Evolutionary conservation across 2,888 invertebrate genomes (phyloP), one percentile per base, ranked within the genome.

Genomic region (Drosophila diplacantha): DNA sequence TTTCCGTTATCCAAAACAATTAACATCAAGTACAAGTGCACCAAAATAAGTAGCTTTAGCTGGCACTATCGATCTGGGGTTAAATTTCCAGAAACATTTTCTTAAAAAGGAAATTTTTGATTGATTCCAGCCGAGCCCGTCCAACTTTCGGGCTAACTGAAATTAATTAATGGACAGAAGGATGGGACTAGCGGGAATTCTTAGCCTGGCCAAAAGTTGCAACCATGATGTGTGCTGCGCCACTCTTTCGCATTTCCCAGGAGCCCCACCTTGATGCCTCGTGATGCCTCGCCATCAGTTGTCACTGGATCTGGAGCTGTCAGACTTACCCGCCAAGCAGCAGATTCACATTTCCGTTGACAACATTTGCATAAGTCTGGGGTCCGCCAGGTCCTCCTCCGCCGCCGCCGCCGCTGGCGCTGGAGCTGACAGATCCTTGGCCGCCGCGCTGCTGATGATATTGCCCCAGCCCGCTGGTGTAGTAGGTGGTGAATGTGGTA

Each of bases 301-400:
- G 29, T 54, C 54, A 24, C n/a, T 37, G 29, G 37, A 14, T 16
- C 41, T 11, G 16, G 11, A 38, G 22, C 55, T 54, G 52, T 26
- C 44, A 59, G 58, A 85, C 93, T 90, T 88, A 94, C 94, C 94
- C 94, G 89, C 94, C 93, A 75, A 95, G 91, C 78, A 94, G 90
- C 74, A 94, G 90, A 88, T 94, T 94, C 84, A 92, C 91, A 81
- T 91, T 91, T 76, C 92, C 92, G 85, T 92, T 86, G 75, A 85
- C 86, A 69, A 83, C 81, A 71, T 86, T 79, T 20, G 85, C 75
- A 72, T 85, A 85, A 29, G 76, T 71, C 54, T 83, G 73, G 34
- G 75, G 71, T 43, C 83, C 75, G 43, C 73, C 70, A 44, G 74
- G 68, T 43, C 76, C 73, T 16, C 58, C 73, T 41, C 67, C 68